Conservation (phyloP, 2,797 vertebrate species). For the Phalloptychus januarius region DNA sequence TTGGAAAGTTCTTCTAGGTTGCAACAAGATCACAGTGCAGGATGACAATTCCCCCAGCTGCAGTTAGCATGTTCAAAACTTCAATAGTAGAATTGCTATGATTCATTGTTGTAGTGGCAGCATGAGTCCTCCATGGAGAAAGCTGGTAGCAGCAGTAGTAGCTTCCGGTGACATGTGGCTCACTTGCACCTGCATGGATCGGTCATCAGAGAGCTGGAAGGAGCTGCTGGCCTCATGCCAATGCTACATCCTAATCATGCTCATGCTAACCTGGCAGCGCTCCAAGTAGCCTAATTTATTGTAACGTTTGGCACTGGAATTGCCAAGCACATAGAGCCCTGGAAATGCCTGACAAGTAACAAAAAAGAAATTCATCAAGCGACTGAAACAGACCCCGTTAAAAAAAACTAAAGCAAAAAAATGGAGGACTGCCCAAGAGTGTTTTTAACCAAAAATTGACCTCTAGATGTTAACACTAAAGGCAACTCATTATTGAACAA, state of each 20-base stretch:
- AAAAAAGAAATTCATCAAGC: not conserved
- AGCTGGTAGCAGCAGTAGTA: not conserved
- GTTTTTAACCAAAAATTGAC: not conserved
- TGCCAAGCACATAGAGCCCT: not conserved
- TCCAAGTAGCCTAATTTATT: slow-evolving; percentile 13
- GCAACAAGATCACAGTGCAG: not conserved
- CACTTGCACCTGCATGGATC: slow-evolving; percentile 21
- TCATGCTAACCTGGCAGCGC: not conserved
- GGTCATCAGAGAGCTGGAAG: slow-evolving; percentile 7
- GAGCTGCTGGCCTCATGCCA: slow-evolving; percentile 5
- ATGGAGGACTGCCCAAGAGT: not conserved
- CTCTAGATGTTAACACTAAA: not conserved
- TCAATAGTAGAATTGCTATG: not conserved
- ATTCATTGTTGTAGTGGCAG: not conserved
- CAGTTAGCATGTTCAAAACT: not conserved
- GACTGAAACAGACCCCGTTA: not conserved
- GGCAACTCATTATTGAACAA: not conserved
- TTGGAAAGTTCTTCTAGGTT: not conserved
- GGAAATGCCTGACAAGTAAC: not conserved
- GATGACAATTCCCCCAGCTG: not conserved
- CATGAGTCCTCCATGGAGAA: not conserved
- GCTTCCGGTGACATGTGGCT: not conserved
- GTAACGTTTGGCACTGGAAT: not conserved
- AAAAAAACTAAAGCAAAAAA: not conserved
- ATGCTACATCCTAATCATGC: slow-evolving; percentile 1